These are phyloP conservation scores for Nettapus auritus DNA, from an alignment of 2,113 vertebrate genomes.

Conservation along the genomic window DNA sequence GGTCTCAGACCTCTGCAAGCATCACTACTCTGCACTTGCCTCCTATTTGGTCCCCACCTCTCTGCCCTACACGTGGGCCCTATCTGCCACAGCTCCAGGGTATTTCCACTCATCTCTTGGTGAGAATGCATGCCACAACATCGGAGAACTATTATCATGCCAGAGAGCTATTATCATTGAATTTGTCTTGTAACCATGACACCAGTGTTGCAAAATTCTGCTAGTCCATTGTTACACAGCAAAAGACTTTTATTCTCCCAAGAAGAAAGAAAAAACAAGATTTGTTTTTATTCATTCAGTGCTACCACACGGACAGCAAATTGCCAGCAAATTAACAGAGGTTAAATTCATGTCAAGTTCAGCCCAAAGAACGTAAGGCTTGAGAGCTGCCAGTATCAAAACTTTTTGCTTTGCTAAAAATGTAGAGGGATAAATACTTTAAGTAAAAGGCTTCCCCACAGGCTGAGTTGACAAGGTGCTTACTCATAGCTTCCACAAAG, in stretches of 20 bases:
- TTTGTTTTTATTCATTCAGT: neutral
- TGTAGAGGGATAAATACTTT: neutral
- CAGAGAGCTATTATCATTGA: neutral
- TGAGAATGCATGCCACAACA: neutral
- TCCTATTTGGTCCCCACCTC: neutral
- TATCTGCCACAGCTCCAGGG: neutral
- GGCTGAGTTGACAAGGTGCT: neutral
- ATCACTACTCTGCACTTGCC: rapidly evolving
- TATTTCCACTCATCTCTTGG: neutral
- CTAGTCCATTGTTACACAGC: neutral
- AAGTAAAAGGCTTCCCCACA: neutral
- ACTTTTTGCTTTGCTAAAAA: neutral
- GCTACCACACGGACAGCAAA: neutral
- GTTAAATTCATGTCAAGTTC: neutral
- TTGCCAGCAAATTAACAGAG: neutral
- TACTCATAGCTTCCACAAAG: neutral
- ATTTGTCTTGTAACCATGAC: conserved; percentile 46
- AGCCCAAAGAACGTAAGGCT: neutral
- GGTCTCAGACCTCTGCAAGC: neutral
- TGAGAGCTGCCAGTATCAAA: neutral
- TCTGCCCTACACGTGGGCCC: neutral
- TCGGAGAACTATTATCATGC: neutral
- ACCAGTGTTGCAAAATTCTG: neutral
- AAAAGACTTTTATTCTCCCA: neutral
- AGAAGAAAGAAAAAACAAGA: too few species aligned